phyloP scores from a whole-genome alignment of 2,113 vertebrate genomes.

The Castor canadensis region DNA sequence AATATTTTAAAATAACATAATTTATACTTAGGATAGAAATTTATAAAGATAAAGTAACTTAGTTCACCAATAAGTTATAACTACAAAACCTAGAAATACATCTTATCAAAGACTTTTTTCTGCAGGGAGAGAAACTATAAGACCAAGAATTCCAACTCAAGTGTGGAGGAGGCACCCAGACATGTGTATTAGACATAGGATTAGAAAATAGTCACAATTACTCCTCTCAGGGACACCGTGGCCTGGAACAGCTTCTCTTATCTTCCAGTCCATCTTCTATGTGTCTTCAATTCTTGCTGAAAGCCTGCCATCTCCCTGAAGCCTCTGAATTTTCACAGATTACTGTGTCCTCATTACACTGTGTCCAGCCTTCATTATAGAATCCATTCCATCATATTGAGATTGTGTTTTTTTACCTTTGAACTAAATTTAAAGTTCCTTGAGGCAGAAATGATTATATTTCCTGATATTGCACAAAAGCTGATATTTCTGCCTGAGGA shows the following conservation, averaged over 20 bases:
- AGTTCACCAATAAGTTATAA: neutral
- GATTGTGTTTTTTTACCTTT: constrained; percentile 17
- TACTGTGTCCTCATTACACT: neutral
- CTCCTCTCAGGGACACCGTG: neutral
- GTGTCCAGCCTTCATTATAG: neutral
- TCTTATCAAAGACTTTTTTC: neutral
- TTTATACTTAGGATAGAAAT: neutral
- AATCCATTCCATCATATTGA: neutral
- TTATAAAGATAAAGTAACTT: neutral
- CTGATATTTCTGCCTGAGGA: neutral
- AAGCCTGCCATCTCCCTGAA: neutral
- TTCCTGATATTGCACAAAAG: neutral
- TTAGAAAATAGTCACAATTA: neutral
- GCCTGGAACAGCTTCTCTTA: neutral
- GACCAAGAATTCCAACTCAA: neutral
- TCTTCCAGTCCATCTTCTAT: neutral
- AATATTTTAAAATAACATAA: constrained; percentile 15
- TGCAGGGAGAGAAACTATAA: neutral
- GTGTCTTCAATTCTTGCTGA: too few relatives aligned
- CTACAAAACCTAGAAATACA: neutral
- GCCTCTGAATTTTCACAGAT: neutral
- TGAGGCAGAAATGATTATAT: neutral
- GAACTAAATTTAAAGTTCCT: neutral
- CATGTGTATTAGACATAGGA: neutral
- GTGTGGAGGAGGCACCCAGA: too few relatives aligned